Conservation (phyloP, 2,113 vertebrate species). For the human (Homo sapiens) region DNA sequence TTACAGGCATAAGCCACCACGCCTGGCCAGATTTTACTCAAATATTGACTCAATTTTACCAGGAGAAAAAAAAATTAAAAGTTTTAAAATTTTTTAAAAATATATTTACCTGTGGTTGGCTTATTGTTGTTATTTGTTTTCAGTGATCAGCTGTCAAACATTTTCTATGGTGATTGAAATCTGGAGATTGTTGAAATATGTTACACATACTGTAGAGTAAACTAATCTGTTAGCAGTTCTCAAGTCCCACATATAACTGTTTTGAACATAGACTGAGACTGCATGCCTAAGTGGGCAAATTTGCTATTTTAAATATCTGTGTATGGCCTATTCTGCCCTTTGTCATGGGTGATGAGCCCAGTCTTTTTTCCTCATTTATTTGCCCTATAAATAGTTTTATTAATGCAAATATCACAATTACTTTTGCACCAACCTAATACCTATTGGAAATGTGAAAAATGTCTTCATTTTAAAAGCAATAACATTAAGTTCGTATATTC, state of each 20-base stretch:
- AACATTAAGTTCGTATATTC: neutral
- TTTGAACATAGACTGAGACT: neutral
- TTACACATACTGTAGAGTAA: neutral
- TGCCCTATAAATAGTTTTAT: neutral
- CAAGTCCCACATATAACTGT: neutral
- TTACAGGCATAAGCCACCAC: no score
- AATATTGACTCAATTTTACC: neutral
- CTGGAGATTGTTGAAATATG: neutral
- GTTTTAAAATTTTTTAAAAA: neutral
- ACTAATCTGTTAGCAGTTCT: neutral
- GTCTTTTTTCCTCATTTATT: neutral
- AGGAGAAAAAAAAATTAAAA: neutral
- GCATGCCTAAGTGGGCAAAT: neutral
- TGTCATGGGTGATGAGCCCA: neutral
- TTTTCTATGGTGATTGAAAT: neutral
- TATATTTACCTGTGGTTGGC: neutral
- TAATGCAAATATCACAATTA: no score
- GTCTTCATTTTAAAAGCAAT: neutral
- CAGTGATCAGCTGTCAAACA: neutral
- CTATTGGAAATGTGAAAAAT: neutral
- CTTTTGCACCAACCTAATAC: no score
- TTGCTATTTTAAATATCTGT: neutral
- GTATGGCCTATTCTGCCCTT: neutral
- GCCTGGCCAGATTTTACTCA: no score
- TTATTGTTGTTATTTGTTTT: neutral